phyloP scores from a whole-genome alignment of 2,113 vertebrate genomes.

The Symphodus melops region DNA sequence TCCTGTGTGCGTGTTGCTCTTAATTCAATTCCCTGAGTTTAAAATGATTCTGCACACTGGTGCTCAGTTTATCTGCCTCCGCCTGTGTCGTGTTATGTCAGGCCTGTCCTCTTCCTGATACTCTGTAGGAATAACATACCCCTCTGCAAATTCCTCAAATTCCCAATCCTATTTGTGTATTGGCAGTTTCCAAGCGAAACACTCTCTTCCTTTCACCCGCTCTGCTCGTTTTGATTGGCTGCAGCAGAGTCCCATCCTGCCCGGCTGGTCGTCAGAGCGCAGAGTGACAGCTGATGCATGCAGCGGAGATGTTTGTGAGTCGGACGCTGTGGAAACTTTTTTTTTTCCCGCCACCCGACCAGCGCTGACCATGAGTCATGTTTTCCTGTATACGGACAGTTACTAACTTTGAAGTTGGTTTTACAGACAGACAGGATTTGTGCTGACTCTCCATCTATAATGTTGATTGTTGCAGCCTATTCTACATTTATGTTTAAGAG shows the following conservation, averaged over 20 bases:
- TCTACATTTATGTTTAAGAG: not conserved
- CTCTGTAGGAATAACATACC: constrained; percentile 61
- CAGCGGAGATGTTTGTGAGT: constrained; percentile 38
- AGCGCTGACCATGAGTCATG: constrained; percentile 52
- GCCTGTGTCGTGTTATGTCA: constrained; percentile 66
- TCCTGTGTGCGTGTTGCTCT: constrained; percentile 38
- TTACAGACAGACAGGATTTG: constrained; percentile 4
- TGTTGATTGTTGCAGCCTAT: not conserved
- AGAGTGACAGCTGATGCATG: constrained; percentile 9
- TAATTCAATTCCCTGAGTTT: constrained; percentile 21
- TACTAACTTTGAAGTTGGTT: constrained; percentile 28
- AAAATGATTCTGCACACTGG: constrained; percentile 15
- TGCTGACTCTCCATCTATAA: not conserved
- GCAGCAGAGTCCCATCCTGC: constrained; percentile 8
- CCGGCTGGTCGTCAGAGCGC: not conserved
- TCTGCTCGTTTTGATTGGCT: constrained; percentile 8
- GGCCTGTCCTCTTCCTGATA: constrained; percentile 70
- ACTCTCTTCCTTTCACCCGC: constrained; percentile 56
- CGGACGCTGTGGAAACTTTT: constrained; percentile 52
- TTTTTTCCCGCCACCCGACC: constrained; percentile 41
- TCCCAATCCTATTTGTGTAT: constrained; percentile 40
- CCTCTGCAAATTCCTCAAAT: constrained; percentile 68
- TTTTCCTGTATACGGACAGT: constrained; percentile 43
- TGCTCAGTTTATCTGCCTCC: constrained; percentile 25
- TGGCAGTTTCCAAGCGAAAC: constrained; percentile 60